Base-by-base conservation (phyloP, 2,888 invertebrate species). In the Eupithecia pulchellata region DNA sequence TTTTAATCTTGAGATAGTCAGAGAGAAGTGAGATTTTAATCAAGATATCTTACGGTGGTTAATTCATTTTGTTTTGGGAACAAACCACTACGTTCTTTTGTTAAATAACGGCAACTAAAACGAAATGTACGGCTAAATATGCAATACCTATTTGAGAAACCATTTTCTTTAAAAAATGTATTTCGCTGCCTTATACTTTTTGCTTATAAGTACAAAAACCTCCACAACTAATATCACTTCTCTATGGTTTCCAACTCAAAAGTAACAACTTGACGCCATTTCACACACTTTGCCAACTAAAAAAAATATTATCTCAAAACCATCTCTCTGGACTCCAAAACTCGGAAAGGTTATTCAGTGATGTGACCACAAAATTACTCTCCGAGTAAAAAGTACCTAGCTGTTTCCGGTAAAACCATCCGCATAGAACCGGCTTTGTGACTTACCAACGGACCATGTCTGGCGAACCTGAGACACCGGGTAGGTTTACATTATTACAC, bases 371-470 rank as follows among this genome's bases (percentile, higher is more conserved):
- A 57, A 73, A 69, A 69, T 69, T 64, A 72, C 61, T 25, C 64
- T 52, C 52, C 4, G 42, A 57, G 61, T 69, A 67, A 73, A 69
- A 72, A 66, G 72, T 78, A 69, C 70, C 20, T 61, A 62, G 68
- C 72, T 73, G 68, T 74, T 78, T 78, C 78, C 75, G 77, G 71
- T 67, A 75, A 72, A 72, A 69, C 64, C 73, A 67, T 30, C 73
- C 60, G 73, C 65, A 67, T 36, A 73, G 69, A 73, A 69, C 73
- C 66, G 66, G 69, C 69, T 69, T 67, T 64, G 66, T 69, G 60
- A 64, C 39, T 55, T 62, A 47, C 67, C 57, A 55, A 61, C 63
- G 60, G 36, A 64, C 30, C 71, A 58, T 55, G 67, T 67, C 64
- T 60, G 58, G 67, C 20, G 64, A 73, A 73, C 61, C 61, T 64